These are phyloP conservation scores for Eupleurogrammus muticus DNA, from an alignment of 2,797 vertebrate genomes.

Conservation along the genomic window DNA sequence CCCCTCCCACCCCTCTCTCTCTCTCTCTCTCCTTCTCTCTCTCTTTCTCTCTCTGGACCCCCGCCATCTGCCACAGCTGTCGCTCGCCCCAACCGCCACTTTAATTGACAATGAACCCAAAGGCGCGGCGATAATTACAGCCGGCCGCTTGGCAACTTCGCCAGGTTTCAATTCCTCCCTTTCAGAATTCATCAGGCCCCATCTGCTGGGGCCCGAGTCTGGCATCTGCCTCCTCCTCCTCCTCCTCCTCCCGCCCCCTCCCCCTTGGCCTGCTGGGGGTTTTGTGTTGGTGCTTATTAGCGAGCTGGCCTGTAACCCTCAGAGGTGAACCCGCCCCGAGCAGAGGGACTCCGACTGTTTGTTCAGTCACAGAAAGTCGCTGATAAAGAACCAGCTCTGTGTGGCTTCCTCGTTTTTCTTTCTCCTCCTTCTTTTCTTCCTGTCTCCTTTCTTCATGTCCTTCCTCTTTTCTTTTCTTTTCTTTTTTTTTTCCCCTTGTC, in stretches of 20 bases:
- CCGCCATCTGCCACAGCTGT: slow-evolving; percentile 92
- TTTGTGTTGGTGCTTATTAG: slow-evolving; percentile 82
- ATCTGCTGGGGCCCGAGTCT: slow-evolving; percentile 82
- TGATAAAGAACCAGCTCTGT: slow-evolving; percentile 66
- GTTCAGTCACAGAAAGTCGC: slow-evolving; percentile 65
- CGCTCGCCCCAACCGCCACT: slow-evolving; percentile 83
- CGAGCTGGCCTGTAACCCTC: slow-evolving; percentile 75
- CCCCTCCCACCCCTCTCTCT: background rate
- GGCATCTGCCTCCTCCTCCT: slow-evolving; percentile 63
- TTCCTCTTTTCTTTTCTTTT: slow-evolving; percentile 31
- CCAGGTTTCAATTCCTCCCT: slow-evolving; percentile 86
- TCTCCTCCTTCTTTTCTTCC: slow-evolving; percentile 30
- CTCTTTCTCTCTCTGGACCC: slow-evolving; percentile 86
- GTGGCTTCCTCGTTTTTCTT: slow-evolving; percentile 44
- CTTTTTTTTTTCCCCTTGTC: background rate
- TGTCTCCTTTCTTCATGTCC: slow-evolving; percentile 31
- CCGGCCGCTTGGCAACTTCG: slow-evolving; percentile 83
- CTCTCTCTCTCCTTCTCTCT: slow-evolving; percentile 61
- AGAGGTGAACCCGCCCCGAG: slow-evolving; percentile 78
- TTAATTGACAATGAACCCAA: slow-evolving; percentile 90
- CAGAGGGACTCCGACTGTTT: slow-evolving; percentile 72
- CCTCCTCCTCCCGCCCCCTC: slow-evolving; percentile 36
- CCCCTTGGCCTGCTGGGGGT: slow-evolving; percentile 71
- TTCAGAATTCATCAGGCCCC: slow-evolving; percentile 87
- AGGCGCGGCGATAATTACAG: slow-evolving; percentile 86